A percentile compares a stretch with the other conserved stretches of the same genome.
Conservation (phyloP, 2,113 vertebrate genomes). For the Ranitomeya variabilis region DNA sequence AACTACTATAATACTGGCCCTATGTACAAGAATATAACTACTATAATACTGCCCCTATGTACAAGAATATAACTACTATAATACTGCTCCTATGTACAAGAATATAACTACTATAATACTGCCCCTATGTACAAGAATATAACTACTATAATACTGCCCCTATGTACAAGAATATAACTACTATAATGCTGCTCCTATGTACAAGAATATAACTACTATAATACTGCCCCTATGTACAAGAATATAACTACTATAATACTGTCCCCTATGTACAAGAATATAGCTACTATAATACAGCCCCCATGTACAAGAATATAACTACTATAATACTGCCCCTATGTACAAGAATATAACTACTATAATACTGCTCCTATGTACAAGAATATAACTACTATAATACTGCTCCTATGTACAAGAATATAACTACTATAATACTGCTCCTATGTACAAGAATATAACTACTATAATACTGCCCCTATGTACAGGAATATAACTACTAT, state of each 20-base stretch:
- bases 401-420: neutral
- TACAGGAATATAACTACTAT: constrained; percentile 15
- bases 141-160: too few relatives aligned
- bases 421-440: too few relatives aligned
- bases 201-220: constrained; percentile 7
- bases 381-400: neutral
- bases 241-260: constrained; percentile 12
- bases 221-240: constrained; percentile 2
- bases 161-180: neutral
- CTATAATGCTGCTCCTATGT: neutral
- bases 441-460: neutral
- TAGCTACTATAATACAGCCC: constrained; percentile 8
- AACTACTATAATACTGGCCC: neutral
- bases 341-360: neutral
- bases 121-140: neutral
- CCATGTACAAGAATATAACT: neutral
- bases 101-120: neutral
- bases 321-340: neutral
- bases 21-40: constrained; percentile 1
- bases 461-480: constrained; percentile 3
- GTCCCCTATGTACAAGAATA: neutral
- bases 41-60: neutral
- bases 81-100: neutral
- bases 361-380: neutral
- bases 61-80: constrained; percentile 1